Percentiles rank a stretch among this genome's conserved stretches.
Conservation (phyloP, 2,113 vertebrate genomes). For the Coregonus clupeaformis region DNA sequence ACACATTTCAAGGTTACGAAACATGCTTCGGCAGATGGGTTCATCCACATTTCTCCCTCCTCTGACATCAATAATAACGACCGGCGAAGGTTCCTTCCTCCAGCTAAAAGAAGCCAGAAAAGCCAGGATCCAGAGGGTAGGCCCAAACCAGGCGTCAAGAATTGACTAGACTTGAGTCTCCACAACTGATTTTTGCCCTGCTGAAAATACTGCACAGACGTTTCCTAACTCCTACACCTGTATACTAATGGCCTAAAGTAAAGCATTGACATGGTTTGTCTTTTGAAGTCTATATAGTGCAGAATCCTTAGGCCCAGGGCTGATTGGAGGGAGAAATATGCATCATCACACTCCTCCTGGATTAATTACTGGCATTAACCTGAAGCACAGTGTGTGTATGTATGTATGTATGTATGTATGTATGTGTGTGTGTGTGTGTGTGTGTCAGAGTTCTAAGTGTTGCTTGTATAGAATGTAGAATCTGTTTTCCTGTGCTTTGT, state of each 20-base stretch:
- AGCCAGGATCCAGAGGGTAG: constrained; percentile 42
- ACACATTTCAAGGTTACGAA: constrained; percentile 65
- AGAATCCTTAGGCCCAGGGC: constrained; percentile 68
- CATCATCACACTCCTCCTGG: constrained; percentile 58
- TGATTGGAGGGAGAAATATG: constrained; percentile 48
- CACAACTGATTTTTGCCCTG: constrained; percentile 42
- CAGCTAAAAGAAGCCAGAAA: constrained; percentile 41
- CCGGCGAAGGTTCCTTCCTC: constrained; percentile 52
- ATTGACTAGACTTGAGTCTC: constrained; percentile 35
- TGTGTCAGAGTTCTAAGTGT: constrained; percentile 14
- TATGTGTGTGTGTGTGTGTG: too few relatives aligned
- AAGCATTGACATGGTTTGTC: constrained; percentile 50
- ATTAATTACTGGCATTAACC: constrained; percentile 60
- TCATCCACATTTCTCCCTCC: constrained; percentile 52
- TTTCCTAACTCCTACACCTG: constrained; percentile 27
- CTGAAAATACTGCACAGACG: constrained; percentile 40
- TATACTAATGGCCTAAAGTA: constrained; percentile 54
- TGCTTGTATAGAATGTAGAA: neutral
- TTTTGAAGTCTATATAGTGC: constrained; percentile 58
- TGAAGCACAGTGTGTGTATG: constrained; percentile 40
- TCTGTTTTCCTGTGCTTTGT: constrained; percentile 19
- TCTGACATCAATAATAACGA: constrained; percentile 65
- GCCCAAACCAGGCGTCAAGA: constrained; percentile 44
- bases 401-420: too few relatives aligned
- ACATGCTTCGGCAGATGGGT: constrained; percentile 65